Base-by-base conservation (phyloP, 2,113 vertebrate genomes). In the Gymnogyps californianus region DNA sequence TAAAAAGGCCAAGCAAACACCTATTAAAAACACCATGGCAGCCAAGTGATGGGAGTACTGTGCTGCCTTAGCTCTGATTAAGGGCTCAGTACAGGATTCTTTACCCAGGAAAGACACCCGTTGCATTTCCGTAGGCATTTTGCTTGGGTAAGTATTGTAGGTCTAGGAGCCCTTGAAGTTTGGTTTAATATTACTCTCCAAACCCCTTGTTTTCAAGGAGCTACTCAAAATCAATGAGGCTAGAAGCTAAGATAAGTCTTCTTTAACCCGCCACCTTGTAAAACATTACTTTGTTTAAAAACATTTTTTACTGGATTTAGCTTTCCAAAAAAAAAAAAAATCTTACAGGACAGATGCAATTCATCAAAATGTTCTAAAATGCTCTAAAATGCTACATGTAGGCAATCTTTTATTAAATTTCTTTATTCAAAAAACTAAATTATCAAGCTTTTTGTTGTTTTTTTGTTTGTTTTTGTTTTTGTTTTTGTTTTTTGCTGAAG, bases 381-480 rank as follows among this genome's bases (percentile, higher is more conserved):
- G 98, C 97, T 98, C 98, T 97, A 97, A 98, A 98, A 98, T 98
- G 98, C 98, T 98, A 98, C 98, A 98, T 98, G 97, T 98, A 98
- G 97, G 98, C 97, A 97, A 97, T 97, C 88, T 94, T 97, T 97
- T 98, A 98, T 96, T 97, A 96, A 97, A 93, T 92, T 96, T 97
- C 97, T 96, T 92, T 97, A 97, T 97, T 96, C 70, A 97, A 97
- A 97, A 98, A 98, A 98, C 96, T 98, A 98, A 97, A 96, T 96
- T 97, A 96, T 97, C 91, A 96, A 96, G 93, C 92, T 96, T 94
- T 88, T 85, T 85, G 36, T 58, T 71, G 49, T 81, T 94, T 67
- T 93, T 83, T 36, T 42, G 29, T 52, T 26, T 46, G 46, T 66
- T 76, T 92, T 92, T 95, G 65, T 96, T 66, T 76, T 90, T 94